These are phyloP conservation scores for Heliconius hortense DNA, from an alignment of 2,888 invertebrate species.

Conservation along the genomic window DNA sequence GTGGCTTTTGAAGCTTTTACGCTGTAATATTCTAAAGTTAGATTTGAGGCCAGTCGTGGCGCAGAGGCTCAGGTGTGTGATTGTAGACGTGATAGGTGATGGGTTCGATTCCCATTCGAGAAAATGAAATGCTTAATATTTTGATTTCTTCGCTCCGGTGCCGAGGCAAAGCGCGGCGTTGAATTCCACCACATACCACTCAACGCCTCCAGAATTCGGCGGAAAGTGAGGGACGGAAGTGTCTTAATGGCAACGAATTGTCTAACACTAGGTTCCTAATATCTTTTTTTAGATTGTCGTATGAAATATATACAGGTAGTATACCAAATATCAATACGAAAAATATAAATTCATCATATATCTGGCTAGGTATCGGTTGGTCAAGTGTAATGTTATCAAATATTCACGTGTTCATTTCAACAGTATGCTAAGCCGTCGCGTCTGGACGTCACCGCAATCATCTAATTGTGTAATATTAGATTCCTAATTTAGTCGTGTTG, in stretches of 20 bases:
- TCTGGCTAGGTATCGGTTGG: neutral
- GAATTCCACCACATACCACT: too few relatives aligned
- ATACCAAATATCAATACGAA: neutral
- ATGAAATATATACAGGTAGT: neutral
- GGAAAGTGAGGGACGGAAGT: too few relatives aligned
- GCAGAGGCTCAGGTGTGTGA: neutral
- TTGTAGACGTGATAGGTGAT: neutral
- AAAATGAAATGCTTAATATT: neutral
- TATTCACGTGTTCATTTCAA: slow-evolving; percentile 29
- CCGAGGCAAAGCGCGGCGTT: too few relatives aligned
- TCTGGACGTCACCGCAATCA: slow-evolving; percentile 28
- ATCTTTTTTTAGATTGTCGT: neutral
- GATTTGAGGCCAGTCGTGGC: neutral
- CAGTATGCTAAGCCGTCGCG: slow-evolving; percentile 17
- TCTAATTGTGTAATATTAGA: slow-evolving; percentile 29
- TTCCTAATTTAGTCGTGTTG: slow-evolving; percentile 26
- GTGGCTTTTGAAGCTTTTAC: neutral
- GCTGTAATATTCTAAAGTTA: neutral
- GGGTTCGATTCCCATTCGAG: neutral
- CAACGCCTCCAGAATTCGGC: too few relatives aligned
- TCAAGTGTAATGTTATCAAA: slow-evolving; percentile 19
- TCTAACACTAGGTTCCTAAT: too few relatives aligned
- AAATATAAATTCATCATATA: neutral
- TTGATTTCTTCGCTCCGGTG: too few relatives aligned
- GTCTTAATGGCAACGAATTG: too few relatives aligned